phyloP scores from a whole-genome alignment of 2,113 vertebrate species.

The Perca schrenkii region DNA sequence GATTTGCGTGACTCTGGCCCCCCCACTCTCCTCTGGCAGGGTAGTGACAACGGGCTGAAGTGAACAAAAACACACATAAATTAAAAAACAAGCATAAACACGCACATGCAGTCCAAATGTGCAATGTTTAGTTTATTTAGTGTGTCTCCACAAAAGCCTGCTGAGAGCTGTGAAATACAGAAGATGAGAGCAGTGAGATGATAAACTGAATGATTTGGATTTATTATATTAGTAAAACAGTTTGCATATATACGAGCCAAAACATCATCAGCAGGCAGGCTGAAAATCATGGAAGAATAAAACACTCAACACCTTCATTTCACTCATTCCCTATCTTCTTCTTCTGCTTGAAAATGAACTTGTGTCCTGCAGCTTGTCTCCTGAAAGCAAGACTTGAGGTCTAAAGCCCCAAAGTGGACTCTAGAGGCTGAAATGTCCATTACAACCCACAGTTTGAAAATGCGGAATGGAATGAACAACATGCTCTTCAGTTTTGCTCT shows the following conservation, averaged over 20 bases:
- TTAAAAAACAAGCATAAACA: constrained; percentile 23
- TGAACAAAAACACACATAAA: constrained; percentile 46
- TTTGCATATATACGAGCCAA: background rate
- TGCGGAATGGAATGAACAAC: background rate
- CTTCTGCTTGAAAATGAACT: background rate
- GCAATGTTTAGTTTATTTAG: constrained; percentile 19
- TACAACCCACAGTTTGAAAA: background rate
- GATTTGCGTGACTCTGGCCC: constrained; percentile 84
- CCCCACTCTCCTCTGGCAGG: constrained; percentile 82
- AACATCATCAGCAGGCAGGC: background rate
- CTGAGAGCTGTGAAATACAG: constrained; percentile 12
- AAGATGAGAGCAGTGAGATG: background rate
- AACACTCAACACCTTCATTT: no score
- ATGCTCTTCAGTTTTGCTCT: background rate
- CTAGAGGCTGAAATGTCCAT: constrained; percentile 19
- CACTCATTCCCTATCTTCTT: background rate
- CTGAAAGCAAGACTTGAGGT: background rate
- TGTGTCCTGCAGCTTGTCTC: background rate
- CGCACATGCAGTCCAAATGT: constrained; percentile 10
- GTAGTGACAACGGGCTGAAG: constrained; percentile 83
- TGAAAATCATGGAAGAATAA: background rate
- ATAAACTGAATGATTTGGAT: background rate
- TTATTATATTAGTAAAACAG: background rate
- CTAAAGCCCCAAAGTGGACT: background rate
- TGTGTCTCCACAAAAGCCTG: background rate